These are phyloP conservation scores for Talpa occidentalis DNA, from an alignment of 2,113 vertebrate species.

Conservation along the genomic window DNA sequence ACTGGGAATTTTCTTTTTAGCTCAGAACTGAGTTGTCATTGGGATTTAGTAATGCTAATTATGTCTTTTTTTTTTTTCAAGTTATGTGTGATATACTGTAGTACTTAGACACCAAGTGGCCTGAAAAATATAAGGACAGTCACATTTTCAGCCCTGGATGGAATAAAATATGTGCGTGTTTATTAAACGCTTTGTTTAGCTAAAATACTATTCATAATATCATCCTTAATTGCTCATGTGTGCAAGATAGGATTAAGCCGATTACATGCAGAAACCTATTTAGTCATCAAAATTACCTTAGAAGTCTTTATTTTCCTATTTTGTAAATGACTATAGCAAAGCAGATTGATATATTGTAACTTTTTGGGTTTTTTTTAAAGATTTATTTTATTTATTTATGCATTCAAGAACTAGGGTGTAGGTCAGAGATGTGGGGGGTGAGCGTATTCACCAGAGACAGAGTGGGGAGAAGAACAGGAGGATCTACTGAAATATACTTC, in stretches of 20 bases:
- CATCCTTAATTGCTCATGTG: background rate
- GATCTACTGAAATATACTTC: no score
- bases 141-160: background rate
- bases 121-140: background rate
- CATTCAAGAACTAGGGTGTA: no score
- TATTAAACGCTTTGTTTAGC: background rate
- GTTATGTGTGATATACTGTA: background rate
- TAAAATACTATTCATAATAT: background rate
- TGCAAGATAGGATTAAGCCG: background rate
- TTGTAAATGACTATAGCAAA: slow-evolving; percentile 10
- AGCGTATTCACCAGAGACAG: no score
- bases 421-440: no score
- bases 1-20: background rate
- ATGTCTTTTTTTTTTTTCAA: background rate
- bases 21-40: background rate
- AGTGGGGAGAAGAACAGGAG: no score
- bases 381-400: no score
- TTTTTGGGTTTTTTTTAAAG: no score
- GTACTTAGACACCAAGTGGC: background rate
- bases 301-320: background rate
- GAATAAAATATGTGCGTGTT: background rate
- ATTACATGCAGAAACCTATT: background rate
- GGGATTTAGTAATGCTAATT: background rate
- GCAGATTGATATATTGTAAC: background rate
- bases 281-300: background rate